A percentile compares a stretch with the other conserved stretches of the same genome.
Evolutionary conservation across 2,888 invertebrate species (phyloP).

Genomic region (Ophraella communa): DNA sequence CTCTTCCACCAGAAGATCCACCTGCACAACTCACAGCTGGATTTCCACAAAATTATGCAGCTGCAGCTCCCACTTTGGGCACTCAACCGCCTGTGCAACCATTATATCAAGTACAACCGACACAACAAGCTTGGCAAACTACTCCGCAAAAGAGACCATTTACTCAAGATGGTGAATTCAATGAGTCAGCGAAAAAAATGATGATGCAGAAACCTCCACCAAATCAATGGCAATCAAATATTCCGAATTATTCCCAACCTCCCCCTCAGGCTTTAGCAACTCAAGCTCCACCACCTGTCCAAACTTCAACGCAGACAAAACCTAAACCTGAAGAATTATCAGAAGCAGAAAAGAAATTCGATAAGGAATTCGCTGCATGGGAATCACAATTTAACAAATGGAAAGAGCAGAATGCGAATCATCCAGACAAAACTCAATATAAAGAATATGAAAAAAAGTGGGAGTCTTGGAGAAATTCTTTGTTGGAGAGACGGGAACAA

Average conservation of each 20-base stretch:
- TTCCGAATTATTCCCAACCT: slow-evolving; percentile 29
- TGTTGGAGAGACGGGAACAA: slow-evolving; percentile 80
- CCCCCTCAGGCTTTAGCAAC: slow-evolving; percentile 20
- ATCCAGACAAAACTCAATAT: slow-evolving; percentile 88
- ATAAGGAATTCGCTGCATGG: slow-evolving; percentile 89
- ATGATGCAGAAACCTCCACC: slow-evolving; percentile 21
- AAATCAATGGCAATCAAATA: slow-evolving; percentile 18
- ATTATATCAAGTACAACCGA: neutral
- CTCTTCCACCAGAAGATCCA: slow-evolving; percentile 56
- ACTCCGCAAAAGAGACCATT: slow-evolving; percentile 33
- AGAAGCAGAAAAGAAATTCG: slow-evolving; percentile 83
- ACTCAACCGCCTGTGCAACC: neutral
- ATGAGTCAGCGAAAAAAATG: slow-evolving; percentile 29
- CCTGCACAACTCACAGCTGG: slow-evolving; percentile 33
- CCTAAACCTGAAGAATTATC: slow-evolving; percentile 57
- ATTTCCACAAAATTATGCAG: slow-evolving; percentile 24
- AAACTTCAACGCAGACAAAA: slow-evolving; percentile 2
- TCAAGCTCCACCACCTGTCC: neutral
- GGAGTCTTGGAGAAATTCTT: slow-evolving; percentile 80
- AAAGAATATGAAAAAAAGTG: slow-evolving; percentile 87
- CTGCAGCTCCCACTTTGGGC: neutral
- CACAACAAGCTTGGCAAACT: slow-evolving; percentile 28
- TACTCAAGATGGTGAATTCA: slow-evolving; percentile 25
- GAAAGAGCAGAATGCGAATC: slow-evolving; percentile 89
- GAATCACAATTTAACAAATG: slow-evolving; percentile 90